phyloP scores from a whole-genome alignment of 2,888 invertebrate species.

The Diplolepis rosae region DNA sequence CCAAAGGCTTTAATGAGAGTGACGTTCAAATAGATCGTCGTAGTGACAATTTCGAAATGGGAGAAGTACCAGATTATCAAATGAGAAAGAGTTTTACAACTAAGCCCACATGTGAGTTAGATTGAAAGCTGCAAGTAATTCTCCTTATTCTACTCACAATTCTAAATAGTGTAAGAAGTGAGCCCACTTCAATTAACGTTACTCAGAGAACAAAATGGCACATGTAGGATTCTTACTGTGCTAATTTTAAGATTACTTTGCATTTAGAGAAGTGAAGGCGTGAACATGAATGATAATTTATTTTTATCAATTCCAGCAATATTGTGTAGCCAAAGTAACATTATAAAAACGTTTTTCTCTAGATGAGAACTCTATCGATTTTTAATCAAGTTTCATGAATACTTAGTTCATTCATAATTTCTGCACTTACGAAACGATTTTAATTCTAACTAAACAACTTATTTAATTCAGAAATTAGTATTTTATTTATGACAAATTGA shows the following conservation, averaged over 20 bases:
- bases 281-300: not conserved
- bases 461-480: not conserved
- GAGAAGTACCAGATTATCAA: slow-evolving; percentile 9
- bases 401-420: not conserved
- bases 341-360: not conserved
- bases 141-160: not conserved
- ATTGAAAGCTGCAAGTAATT: not conserved
- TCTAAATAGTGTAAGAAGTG: slow-evolving; percentile 10
- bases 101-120: not conserved
- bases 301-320: not conserved
- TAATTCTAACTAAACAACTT: no score
- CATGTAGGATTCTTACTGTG: not conserved
- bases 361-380: no score
- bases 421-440: not conserved
- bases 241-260: not conserved
- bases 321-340: not conserved
- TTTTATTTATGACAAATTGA: not conserved
- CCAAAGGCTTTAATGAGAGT: slow-evolving; percentile 17
- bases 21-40: slow-evolving; percentile 6
- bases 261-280: not conserved
- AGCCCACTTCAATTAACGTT: not conserved
- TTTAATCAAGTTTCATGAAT: not conserved
- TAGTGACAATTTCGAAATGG: slow-evolving; percentile 14
- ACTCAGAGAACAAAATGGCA: not conserved
- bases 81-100: slow-evolving; percentile 5